Conservation (phyloP, 2,888 invertebrate species). For the Shargacucullia verbasci region DNA sequence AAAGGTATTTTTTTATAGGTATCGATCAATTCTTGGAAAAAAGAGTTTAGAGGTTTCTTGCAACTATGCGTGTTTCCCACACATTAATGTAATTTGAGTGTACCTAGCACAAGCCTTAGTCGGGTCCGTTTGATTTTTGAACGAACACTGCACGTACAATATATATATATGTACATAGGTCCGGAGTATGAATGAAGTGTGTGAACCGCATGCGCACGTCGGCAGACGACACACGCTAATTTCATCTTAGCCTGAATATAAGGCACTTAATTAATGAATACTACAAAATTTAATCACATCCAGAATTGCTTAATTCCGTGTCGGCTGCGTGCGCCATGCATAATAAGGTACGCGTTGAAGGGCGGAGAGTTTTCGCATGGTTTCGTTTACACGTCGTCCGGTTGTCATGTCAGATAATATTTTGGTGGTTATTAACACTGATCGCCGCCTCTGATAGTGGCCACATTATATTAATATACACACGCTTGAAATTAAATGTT, state of each 20-base stretch:
- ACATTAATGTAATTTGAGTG: too few relatives aligned
- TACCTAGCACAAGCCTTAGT: background rate
- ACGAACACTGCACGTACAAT: background rate
- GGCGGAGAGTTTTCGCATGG: constrained; percentile 66
- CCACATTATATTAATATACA: constrained; percentile 49
- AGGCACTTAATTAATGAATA: background rate
- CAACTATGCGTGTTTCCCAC: background rate
- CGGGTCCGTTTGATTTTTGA: background rate
- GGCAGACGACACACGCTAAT: too few relatives aligned
- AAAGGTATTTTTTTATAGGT: too few relatives aligned
- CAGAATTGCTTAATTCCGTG: constrained; percentile 43
- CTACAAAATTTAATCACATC: constrained; percentile 29
- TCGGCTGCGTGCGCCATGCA: constrained; percentile 44
- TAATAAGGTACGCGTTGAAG: constrained; percentile 61
- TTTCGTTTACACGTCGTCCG: constrained; percentile 72
- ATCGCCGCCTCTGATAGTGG: constrained; percentile 57
- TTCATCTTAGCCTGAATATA: background rate
- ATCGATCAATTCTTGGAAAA: too few relatives aligned
- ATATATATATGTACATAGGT: too few relatives aligned
- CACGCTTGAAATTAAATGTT: constrained; percentile 37
- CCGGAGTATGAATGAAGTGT: too few relatives aligned
- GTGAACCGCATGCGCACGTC: background rate
- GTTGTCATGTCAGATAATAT: constrained; percentile 73
- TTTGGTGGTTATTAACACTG: constrained; percentile 73
- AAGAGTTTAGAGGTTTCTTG: too few relatives aligned